A percentile compares a stretch with the other conserved stretches of the same genome.
These are phyloP conservation scores for Trachelus tabidus DNA, from an alignment of 2,888 invertebrate species.

Conservation along the genomic window DNA sequence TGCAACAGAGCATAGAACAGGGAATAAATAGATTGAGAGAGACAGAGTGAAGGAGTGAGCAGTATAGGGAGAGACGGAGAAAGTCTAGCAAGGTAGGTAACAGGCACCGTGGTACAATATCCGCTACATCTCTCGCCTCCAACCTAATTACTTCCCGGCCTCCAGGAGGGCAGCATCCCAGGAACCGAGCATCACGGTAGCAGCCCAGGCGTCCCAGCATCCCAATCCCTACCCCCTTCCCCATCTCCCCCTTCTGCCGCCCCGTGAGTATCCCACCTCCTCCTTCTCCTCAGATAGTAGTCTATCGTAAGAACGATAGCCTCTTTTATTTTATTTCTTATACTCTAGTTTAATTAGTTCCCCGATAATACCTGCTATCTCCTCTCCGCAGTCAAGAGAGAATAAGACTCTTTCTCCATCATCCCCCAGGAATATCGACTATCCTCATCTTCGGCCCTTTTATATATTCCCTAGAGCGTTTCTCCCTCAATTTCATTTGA, in stretches of 20 bases:
- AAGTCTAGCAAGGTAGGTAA: conserved; percentile 25
- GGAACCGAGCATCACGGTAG: conserved; percentile 23
- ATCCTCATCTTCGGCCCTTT: neutral
- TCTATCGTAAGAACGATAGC: conserved; percentile 53
- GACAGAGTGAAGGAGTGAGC: neutral
- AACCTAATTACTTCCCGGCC: conserved; percentile 61
- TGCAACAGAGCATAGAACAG: neutral
- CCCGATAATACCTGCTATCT: conserved; percentile 59
- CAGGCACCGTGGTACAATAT: conserved; percentile 53
- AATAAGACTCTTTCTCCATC: conserved; percentile 14
- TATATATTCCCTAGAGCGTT: conserved; percentile 3
- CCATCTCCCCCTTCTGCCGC: conserved; percentile 3
- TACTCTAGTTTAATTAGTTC: conserved; percentile 62
- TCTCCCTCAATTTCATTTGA: conserved; percentile 18
- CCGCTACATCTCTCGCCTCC: conserved; percentile 59
- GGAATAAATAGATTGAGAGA: neutral
- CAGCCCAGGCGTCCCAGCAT: conserved; percentile 11
- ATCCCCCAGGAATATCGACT: neutral
- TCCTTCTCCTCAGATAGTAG: conserved; percentile 27
- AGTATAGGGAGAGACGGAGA: too few relatives aligned
- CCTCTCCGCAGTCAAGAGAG: conserved; percentile 38
- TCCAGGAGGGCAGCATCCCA: conserved; percentile 31
- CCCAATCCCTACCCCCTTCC: conserved; percentile 31
- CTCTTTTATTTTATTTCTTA: conserved; percentile 60
- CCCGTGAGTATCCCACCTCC: neutral